A percentile compares a stretch with the other conserved stretches of the same genome.
Conservation (phyloP, 2,888 invertebrate species). For the Baronia brevicornis region DNA sequence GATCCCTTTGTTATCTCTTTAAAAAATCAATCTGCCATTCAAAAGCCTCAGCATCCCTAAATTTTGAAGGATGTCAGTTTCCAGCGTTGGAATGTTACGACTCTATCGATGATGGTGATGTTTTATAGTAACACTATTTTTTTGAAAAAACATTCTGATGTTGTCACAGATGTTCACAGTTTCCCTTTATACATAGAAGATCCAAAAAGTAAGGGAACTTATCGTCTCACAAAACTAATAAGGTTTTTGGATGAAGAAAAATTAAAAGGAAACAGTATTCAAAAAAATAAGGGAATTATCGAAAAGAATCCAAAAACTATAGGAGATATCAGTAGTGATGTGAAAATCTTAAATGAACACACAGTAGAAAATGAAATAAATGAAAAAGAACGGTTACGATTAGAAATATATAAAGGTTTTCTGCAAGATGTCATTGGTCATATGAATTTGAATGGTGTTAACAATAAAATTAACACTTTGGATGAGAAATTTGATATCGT, state of each 20-base stretch:
- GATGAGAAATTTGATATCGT: slow-evolving; percentile 15
- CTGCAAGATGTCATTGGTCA: slow-evolving; percentile 45
- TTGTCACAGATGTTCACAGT: slow-evolving; percentile 39
- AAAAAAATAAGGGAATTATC: background rate
- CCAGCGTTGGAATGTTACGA: no score
- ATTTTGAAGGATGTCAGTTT: no score
- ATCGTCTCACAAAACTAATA: slow-evolving; percentile 37
- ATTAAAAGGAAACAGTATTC: slow-evolving; percentile 5
- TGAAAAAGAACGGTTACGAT: slow-evolving; percentile 35
- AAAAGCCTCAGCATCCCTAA: no score
- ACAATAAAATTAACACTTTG: slow-evolving; percentile 21
- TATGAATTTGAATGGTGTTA: slow-evolving; percentile 43
- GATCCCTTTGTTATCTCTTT: no score
- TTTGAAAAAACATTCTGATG: no score
- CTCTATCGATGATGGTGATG: no score
- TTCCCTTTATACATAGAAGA: slow-evolving; percentile 36
- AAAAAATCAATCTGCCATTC: no score
- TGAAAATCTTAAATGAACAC: background rate
- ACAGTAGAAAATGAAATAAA: background rate
- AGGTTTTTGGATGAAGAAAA: slow-evolving; percentile 48
- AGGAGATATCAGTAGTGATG: background rate
- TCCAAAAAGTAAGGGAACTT: slow-evolving; percentile 42
- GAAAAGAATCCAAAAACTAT: background rate
- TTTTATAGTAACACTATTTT: no score
- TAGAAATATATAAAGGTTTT: slow-evolving; percentile 49